These are phyloP conservation scores for Peromyscus californicus DNA, from an alignment of 2,113 vertebrate genomes.

Conservation along the genomic window DNA sequence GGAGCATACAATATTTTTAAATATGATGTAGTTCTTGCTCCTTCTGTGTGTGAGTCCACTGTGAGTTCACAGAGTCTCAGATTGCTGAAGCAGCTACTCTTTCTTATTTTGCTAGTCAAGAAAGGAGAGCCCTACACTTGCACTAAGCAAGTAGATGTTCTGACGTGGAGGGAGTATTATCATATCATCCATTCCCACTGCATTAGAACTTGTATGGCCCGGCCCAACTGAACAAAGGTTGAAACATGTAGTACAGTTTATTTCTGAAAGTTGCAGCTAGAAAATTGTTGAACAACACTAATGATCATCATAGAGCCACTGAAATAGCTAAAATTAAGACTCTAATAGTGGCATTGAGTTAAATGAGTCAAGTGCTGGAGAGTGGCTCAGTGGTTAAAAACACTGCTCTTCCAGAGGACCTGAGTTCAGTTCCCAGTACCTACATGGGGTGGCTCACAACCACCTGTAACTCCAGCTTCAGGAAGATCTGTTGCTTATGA, in stretches of 20 bases:
- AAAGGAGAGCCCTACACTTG: neutral
- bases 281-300: neutral
- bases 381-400: neutral
- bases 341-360: neutral
- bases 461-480: too few species aligned
- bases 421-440: neutral
- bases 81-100: neutral
- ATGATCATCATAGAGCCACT: neutral
- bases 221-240: neutral
- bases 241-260: neutral
- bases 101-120: neutral
- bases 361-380: neutral
- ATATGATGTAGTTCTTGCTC: neutral
- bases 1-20: neutral
- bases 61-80: neutral
- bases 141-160: neutral
- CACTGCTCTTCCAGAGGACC: neutral
- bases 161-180: neutral
- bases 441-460: neutral
- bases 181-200: neutral
- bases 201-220: neutral
- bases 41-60: neutral
- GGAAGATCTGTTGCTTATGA: neutral
- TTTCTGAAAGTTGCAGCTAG: neutral
- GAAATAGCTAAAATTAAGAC: conserved; percentile 1